These are phyloP conservation scores for Heliocidaris erythrogramma DNA, from an alignment of 35 echinoderm and acorn worm species.

Conservation along the genomic window DNA sequence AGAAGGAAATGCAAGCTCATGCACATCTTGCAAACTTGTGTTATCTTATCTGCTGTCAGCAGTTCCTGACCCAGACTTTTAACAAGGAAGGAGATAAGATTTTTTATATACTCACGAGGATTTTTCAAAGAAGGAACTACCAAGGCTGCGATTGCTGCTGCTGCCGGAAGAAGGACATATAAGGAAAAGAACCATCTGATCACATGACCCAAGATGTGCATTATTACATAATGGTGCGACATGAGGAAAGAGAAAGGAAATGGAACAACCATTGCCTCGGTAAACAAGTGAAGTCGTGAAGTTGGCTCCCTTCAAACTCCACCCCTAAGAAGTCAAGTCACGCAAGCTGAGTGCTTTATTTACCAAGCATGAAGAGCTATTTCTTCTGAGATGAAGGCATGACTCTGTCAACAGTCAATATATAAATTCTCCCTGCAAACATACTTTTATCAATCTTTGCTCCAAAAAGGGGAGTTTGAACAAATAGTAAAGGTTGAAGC, in stretches of 20 bases:
- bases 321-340: constrained; percentile 6
- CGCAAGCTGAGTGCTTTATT: neutral
- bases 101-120: neutral
- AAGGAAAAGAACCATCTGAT: neutral
- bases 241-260: constrained; percentile 40
- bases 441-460: constrained; percentile 39
- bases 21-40: neutral
- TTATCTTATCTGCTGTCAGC: constrained; percentile 23
- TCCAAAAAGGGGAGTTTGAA: neutral
- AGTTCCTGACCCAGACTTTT: neutral
- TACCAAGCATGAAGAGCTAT: neutral
- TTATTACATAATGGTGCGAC: constrained; percentile 36
- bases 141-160: neutral
- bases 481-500: constrained; percentile 50
- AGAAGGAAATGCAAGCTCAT: neutral
- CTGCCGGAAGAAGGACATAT: neutral
- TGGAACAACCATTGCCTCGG: neutral
- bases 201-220: constrained; percentile 12
- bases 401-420: constrained; percentile 40
- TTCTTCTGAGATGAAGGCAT: neutral
- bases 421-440: constrained; percentile 48
- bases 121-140: constrained; percentile 33
- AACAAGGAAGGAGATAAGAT: constrained; percentile 27
- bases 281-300: neutral
- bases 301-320: neutral